Conservation (phyloP, 53 echinoderm and acorn worm genomes). For the Zoroaster sp. region DNA sequence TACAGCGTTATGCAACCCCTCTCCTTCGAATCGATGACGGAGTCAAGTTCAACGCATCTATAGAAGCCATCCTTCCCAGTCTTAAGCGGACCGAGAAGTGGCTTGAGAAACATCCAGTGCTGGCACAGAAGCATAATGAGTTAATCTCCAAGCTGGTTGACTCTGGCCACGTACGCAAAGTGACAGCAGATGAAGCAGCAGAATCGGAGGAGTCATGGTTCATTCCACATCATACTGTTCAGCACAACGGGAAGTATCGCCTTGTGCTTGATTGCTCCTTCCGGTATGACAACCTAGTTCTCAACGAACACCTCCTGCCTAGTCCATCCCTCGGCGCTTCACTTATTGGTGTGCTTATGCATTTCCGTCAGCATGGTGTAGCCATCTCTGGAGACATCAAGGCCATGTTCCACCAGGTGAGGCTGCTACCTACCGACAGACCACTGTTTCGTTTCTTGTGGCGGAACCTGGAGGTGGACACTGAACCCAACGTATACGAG, state of each 20-base stretch:
- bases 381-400: constrained; percentile 33
- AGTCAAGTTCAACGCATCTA: neutral
- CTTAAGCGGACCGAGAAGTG: neutral
- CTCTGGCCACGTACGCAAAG: neutral
- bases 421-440: neutral
- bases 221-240: constrained; percentile 15
- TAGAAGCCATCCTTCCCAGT: neutral
- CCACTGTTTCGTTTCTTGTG: constrained; percentile 18
- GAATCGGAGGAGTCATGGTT: neutral
- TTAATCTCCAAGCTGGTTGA: neutral
- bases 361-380: constrained; percentile 16
- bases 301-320: neutral
- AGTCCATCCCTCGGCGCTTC: neutral
- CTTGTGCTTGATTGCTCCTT: constrained; percentile 1
- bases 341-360: neutral
- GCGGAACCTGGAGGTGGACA: neutral
- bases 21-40: neutral
- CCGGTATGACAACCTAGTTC: neutral
- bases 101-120: neutral
- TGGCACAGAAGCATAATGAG: constrained; percentile 2
- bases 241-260: constrained; percentile 9
- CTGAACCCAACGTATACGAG: no score
- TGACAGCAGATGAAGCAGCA: neutral
- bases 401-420: constrained; percentile 31
- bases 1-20: constrained; percentile 13